phyloP scores from a whole-genome alignment of 2,797 vertebrate genomes.

The Tadarida brasiliensis region DNA sequence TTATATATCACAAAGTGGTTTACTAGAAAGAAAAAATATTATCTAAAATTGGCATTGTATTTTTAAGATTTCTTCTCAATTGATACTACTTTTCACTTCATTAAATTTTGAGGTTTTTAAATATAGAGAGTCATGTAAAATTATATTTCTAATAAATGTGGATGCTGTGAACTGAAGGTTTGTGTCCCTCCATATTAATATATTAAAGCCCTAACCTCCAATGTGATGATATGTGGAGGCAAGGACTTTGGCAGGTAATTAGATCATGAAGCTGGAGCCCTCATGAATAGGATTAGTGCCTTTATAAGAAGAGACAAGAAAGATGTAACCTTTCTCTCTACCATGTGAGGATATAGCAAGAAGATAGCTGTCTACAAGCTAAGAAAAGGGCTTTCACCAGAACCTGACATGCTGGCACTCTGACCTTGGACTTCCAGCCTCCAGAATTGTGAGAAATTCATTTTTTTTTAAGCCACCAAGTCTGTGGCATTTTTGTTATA shows the following conservation, averaged over 20 bases:
- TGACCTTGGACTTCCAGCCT: slow-evolving; percentile 4
- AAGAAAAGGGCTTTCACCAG: not conserved
- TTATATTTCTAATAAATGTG: slow-evolving; percentile 32
- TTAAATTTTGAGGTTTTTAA: slow-evolving; percentile 18
- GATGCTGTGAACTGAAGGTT: not conserved
- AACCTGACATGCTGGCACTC: not conserved
- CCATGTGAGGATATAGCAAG: not conserved
- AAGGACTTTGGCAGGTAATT: not conserved
- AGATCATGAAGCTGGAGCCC: not conserved
- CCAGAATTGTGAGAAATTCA: not conserved
- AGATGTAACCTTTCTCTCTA: not conserved
- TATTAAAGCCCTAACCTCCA: not conserved
- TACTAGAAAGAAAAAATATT: slow-evolving; percentile 4
- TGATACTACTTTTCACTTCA: slow-evolving; percentile 10
- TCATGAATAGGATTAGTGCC: not conserved
- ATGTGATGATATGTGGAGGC: not conserved
- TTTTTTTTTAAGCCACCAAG: not conserved
- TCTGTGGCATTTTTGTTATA: slow-evolving; percentile 7
- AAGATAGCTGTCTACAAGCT: not conserved
- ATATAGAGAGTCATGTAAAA: not conserved
- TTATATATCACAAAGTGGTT: not conserved
- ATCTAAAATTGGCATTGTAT: slow-evolving; percentile 1
- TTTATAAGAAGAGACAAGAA: not conserved
- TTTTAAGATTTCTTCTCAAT: not conserved
- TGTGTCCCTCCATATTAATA: not conserved